phyloP scores from a whole-genome alignment of 2,888 invertebrate species.

The Mallateleia sp. region DNA sequence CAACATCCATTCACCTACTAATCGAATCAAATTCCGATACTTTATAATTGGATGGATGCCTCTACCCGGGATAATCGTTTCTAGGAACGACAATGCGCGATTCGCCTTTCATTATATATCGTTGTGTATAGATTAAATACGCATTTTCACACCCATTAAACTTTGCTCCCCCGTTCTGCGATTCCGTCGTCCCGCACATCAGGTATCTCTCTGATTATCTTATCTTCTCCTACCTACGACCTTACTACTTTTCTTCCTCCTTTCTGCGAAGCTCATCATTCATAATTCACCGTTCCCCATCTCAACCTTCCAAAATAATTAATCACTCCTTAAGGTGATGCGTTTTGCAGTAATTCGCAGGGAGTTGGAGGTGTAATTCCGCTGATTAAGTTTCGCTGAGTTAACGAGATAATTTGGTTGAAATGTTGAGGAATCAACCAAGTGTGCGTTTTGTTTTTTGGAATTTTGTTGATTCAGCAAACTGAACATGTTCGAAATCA shows the following conservation, averaged over 20 bases:
- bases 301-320: conserved; percentile 9
- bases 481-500: too few species aligned
- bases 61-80: conserved; percentile 35
- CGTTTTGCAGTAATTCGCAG: too few species aligned
- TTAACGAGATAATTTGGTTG: too few species aligned
- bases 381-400: too few species aligned
- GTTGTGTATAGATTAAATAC: conserved; percentile 6
- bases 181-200: neutral
- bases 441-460: too few species aligned
- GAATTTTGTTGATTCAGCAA: too few species aligned
- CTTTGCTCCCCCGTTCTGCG: conserved; percentile 15
- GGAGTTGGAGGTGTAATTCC: too few species aligned
- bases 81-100: conserved; percentile 31
- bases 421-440: too few species aligned
- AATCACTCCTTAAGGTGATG: neutral
- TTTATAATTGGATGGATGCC: conserved; percentile 32
- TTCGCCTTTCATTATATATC: conserved; percentile 12
- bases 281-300: neutral
- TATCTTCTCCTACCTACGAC: conserved; percentile 42
- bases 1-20: conserved; percentile 24
- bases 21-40: conserved; percentile 42
- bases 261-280: neutral
- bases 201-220: conserved; percentile 31
- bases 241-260: conserved; percentile 45
- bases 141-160: conserved; percentile 50